phyloP scores from a whole-genome alignment of 1,140 invertebrate genomes.

The Coelopa frigida region DNA sequence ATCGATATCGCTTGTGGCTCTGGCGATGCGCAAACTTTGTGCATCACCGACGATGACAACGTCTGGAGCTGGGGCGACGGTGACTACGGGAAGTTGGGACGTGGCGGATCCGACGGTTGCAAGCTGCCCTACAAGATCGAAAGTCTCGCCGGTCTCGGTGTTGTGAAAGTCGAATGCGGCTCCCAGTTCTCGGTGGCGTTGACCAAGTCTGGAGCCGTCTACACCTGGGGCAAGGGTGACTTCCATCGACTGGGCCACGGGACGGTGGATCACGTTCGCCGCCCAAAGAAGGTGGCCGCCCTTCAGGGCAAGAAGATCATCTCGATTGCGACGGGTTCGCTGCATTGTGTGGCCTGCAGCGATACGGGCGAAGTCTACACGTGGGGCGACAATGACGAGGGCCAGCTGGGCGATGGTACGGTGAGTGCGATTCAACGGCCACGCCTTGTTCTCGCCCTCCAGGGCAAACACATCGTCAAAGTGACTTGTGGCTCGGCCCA shows the following conservation, averaged over 20 bases:
- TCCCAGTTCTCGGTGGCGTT: slow-evolving; percentile 93
- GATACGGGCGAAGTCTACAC: slow-evolving; percentile 81
- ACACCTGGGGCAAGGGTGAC: slow-evolving; percentile 87
- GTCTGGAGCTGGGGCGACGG: slow-evolving; percentile 98
- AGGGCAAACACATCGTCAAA: slow-evolving; percentile 88
- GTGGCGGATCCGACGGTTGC: slow-evolving; percentile 93
- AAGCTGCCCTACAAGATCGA: slow-evolving; percentile 92
- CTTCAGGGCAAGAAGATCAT: slow-evolving; percentile 90
- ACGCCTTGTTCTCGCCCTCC: slow-evolving; percentile 71
- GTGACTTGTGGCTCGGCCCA: slow-evolving; percentile 95
- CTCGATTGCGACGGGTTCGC: slow-evolving; percentile 78
- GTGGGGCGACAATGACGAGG: slow-evolving; percentile 93
- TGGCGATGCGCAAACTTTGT: slow-evolving; percentile 90
- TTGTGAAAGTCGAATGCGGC: slow-evolving; percentile 92
- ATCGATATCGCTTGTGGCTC: slow-evolving; percentile 91
- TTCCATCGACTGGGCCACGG: slow-evolving; percentile 85
- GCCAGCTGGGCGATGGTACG: slow-evolving; percentile 88
- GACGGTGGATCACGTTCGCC: slow-evolving; percentile 77
- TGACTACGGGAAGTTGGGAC: slow-evolving; percentile 88
- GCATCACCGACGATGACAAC: slow-evolving; percentile 87
- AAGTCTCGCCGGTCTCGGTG: slow-evolving; percentile 81
- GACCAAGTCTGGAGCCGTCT: slow-evolving; percentile 82
- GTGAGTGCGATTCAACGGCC: slow-evolving; percentile 89
- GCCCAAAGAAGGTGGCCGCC: slow-evolving; percentile 82
- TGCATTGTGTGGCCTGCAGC: slow-evolving; percentile 58